phyloP scores from a whole-genome alignment of 2,888 invertebrate genomes.

The Tyria jacobaeae region DNA sequence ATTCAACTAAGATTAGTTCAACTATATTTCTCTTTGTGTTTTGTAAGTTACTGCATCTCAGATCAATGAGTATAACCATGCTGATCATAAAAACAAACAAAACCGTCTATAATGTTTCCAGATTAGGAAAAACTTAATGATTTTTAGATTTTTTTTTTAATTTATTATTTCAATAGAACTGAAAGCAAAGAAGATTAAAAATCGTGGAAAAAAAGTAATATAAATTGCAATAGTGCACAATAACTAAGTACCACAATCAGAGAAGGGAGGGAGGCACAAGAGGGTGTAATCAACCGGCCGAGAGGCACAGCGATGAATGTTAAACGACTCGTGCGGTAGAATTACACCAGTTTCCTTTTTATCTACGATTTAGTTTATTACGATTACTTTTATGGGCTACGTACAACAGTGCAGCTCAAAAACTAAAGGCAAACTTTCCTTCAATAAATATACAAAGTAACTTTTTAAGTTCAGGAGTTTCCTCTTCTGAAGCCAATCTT shows the following conservation, averaged over 20 bases:
- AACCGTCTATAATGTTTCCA: too few species aligned
- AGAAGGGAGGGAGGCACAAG: constrained; percentile 38
- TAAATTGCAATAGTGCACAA: constrained; percentile 30
- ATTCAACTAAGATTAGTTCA: too few species aligned
- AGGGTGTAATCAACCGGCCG: constrained; percentile 45
- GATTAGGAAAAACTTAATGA: too few species aligned
- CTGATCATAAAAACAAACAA: too few species aligned
- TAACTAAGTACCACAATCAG: constrained; percentile 38
- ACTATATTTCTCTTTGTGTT: background rate
- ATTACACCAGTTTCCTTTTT: constrained; percentile 34
- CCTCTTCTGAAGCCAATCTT: too few species aligned
- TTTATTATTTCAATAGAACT: background rate
- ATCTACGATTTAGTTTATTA: constrained; percentile 24
- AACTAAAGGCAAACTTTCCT: too few species aligned
- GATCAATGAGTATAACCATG: background rate
- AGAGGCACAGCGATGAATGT: constrained; percentile 42
- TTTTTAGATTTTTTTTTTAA: too few species aligned
- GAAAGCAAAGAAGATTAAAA: background rate
- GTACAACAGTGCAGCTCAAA: background rate
- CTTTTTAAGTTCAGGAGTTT: too few species aligned
- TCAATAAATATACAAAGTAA: too few species aligned
- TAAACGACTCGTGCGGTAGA: constrained; percentile 37
- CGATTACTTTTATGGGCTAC: constrained; percentile 7
- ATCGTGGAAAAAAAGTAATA: constrained; percentile 10
- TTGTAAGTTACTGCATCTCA: background rate